A percentile compares a stretch with the other conserved stretches of the same genome.
Conservation (phyloP, 2,113 vertebrate genomes). For the Phalacrocorax aristotelis region DNA sequence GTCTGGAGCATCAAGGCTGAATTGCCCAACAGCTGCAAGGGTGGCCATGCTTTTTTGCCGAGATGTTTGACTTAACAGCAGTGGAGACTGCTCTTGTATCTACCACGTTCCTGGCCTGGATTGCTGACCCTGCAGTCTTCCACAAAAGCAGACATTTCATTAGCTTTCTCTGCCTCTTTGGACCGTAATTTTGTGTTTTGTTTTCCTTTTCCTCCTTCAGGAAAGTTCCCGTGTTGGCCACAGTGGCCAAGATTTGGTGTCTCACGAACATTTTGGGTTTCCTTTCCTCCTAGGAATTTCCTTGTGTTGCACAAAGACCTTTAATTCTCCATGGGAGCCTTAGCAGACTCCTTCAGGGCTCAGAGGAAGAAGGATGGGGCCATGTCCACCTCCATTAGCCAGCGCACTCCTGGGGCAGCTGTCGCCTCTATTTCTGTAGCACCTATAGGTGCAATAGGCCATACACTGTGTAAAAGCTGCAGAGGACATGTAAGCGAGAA, state of each 20-base stretch:
- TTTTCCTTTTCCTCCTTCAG: not conserved
- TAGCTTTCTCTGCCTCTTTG: not conserved
- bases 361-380: not conserved
- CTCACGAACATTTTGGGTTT: not conserved
- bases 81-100: not conserved
- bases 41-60: fast-evolving
- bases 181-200: not conserved
- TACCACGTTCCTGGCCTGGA: not conserved
- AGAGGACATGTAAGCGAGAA: not conserved
- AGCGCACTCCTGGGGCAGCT: not conserved
- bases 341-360: not conserved
- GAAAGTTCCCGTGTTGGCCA: not conserved
- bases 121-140: not conserved
- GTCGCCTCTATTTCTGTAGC: not conserved
- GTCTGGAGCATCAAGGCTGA: not conserved
- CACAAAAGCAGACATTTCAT: not conserved
- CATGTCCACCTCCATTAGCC: not conserved
- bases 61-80: not conserved
- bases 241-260: not conserved
- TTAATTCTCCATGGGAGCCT: not conserved
- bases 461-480: not conserved
- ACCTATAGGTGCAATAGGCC: not conserved
- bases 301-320: not conserved
- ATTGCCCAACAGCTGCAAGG: not conserved
- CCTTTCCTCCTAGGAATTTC: not conserved